Percentiles rank a stretch among this genome's conserved stretches.
These are phyloP conservation scores for Ariopsis seemanni DNA, from an alignment of 2,113 vertebrate genomes.

Conservation along the genomic window DNA sequence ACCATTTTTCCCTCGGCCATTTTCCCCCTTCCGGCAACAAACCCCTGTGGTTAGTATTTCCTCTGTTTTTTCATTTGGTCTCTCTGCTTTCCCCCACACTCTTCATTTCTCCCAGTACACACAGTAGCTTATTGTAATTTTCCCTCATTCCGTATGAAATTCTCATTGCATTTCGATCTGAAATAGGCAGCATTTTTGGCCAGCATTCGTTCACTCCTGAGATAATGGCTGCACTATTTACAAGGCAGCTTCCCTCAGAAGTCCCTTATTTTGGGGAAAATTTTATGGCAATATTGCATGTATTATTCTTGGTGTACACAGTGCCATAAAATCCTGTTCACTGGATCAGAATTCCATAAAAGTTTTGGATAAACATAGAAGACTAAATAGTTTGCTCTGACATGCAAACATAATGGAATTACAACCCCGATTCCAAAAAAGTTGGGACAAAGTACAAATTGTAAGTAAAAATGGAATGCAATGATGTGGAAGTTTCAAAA, in stretches of 20 bases:
- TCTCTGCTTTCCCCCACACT: conserved; percentile 30
- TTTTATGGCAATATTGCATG: neutral
- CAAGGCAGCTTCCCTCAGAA: neutral
- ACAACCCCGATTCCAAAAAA: no score
- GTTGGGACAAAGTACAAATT: no score
- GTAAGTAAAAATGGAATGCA: no score
- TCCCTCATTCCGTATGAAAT: conserved; percentile 22
- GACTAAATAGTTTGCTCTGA: neutral
- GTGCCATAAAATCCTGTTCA: neutral
- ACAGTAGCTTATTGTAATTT: conserved; percentile 41
- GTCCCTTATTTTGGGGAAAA: neutral
- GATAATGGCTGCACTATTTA: conserved; percentile 9
- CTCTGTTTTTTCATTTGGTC: conserved; percentile 40
- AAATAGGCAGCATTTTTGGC: conserved; percentile 14
- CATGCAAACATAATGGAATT: neutral
- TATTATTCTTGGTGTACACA: neutral
- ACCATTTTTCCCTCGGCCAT: conserved; percentile 46
- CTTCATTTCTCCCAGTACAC: conserved; percentile 18
- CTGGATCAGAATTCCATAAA: neutral
- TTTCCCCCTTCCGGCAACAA: conserved; percentile 40
- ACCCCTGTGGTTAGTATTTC: conserved; percentile 51
- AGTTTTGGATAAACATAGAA: neutral
- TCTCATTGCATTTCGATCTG: conserved; percentile 24
- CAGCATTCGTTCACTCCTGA: neutral
- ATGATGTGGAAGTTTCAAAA: no score